Evolutionary conservation across 2,113 vertebrate species (phyloP).

Genomic region (Gila orcuttii): DNA sequence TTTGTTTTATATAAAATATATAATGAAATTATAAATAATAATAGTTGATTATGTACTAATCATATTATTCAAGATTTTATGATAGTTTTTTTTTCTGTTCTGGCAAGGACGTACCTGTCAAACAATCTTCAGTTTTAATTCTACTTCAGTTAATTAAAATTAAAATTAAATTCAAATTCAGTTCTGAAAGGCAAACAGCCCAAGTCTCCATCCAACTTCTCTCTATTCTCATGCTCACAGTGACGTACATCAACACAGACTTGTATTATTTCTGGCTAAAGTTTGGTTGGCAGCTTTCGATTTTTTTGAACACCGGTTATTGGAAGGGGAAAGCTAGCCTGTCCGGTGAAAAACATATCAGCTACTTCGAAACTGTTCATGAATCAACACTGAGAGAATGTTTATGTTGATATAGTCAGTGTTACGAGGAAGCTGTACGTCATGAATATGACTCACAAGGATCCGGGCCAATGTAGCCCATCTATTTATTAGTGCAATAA

Average conservation of each 20-base stretch:
- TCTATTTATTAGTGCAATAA: constrained; percentile 25
- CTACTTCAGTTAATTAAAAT: no score
- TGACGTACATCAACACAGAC: no score
- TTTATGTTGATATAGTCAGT: constrained; percentile 1
- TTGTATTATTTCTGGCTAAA: no score
- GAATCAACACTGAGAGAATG: background rate
- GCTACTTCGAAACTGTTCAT: background rate
- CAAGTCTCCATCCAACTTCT: no score
- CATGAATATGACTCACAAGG: constrained; percentile 7
- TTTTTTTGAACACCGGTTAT: no score
- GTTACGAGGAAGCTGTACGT: constrained; percentile 17
- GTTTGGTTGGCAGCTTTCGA: no score
- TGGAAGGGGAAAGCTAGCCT: background rate
- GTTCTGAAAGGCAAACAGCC: no score
- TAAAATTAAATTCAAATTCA: background rate
- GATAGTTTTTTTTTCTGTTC: background rate
- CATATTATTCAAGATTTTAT: background rate
- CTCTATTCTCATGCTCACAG: no score
- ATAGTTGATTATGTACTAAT: background rate
- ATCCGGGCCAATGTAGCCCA: background rate
- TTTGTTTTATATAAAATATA: no score
- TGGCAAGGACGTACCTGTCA: background rate
- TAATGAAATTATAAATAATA: background rate
- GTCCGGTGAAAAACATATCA: background rate
- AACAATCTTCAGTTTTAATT: no score